phyloP scores from a whole-genome alignment of 1,140 invertebrate species.

The Prorops nasuta region DNA sequence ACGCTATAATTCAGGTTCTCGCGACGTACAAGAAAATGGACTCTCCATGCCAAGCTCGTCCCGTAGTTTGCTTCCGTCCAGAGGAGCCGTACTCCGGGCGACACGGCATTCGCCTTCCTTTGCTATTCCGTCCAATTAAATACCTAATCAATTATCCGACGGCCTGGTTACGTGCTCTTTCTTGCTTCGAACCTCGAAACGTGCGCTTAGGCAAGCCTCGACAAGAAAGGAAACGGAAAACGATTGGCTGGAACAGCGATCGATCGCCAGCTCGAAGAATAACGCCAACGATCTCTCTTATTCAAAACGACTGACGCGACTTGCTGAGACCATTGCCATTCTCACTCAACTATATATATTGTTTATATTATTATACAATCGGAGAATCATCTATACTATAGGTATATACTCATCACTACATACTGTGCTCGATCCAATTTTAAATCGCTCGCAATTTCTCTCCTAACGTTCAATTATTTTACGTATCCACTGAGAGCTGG shows the following conservation, averaged over 20 bases:
- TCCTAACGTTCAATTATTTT: no score
- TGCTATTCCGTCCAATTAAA: conserved; percentile 44
- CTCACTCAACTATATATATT: no score
- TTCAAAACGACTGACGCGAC: no score
- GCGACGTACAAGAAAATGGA: conserved; percentile 48
- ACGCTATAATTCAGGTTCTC: conserved; percentile 45
- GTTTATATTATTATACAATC: no score
- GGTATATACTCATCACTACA: no score
- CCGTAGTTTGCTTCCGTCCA: conserved; percentile 16
- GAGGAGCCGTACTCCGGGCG: conserved; percentile 9
- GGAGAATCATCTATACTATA: no score
- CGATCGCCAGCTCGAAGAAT: background rate
- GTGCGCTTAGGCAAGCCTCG: background rate
- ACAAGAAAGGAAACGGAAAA: background rate
- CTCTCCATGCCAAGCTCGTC: conserved; percentile 26
- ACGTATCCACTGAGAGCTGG: no score
- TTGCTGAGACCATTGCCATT: no score
- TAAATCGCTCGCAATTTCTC: no score
- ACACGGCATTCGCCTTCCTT: conserved; percentile 22
- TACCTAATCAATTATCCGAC: conserved; percentile 39
- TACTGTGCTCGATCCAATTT: no score
- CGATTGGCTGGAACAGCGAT: background rate
- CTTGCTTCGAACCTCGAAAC: conserved; percentile 20
- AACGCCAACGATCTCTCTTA: no score
- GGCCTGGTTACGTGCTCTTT: conserved; percentile 20